Base-by-base conservation (phyloP, 1,140 invertebrate genomes). In the Phortica variegata region DNA sequence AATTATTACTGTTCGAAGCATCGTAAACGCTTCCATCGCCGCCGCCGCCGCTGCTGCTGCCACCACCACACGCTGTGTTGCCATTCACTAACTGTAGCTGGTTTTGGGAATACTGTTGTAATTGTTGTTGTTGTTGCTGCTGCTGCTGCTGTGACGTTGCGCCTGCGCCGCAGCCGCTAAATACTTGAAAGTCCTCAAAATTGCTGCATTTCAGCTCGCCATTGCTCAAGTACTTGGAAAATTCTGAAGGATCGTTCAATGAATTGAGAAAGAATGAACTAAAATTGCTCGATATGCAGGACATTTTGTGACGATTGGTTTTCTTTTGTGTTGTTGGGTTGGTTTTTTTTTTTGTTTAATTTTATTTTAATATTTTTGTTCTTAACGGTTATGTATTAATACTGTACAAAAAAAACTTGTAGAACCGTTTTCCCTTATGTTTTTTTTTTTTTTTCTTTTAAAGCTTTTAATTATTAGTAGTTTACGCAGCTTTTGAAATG, bases 171-270 rank as follows among this genome's bases (percentile, higher is more conserved):
- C 47, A 52, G 48, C 60, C 72, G n/a, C n/a, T n/a, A 54, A 70
- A 75, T 42, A 75, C 68, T 70, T 74, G 72, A 61, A 71, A 68
- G 63, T 75, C 72, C 38, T 73, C 68, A 49, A 73, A 72, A 56
- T 65, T 60, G 37, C 65, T 60, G 50, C 68, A 72, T 60, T 73
- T 73, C 36, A 73, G 52, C 52, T 74, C 72, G 54, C 70, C 72
- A 68, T 75, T 75, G 56, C 72, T 73, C 58, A 75, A 65, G 61
- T 75, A 75, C 56, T 75, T 75, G 56, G 72, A 73, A 60, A 75
- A 75, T 58, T 75, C 72, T 56, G 72, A 75, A 57, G 72, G 65
- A 71, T 75, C 72, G 47, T 75, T 75, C 34, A 75, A 52, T 20
- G 72, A 73, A 47, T 75, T 72, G 12, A 75, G 58, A 43, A 75